phyloP scores from a whole-genome alignment of 2,797 vertebrate species.

The Tapirus indicus region DNA sequence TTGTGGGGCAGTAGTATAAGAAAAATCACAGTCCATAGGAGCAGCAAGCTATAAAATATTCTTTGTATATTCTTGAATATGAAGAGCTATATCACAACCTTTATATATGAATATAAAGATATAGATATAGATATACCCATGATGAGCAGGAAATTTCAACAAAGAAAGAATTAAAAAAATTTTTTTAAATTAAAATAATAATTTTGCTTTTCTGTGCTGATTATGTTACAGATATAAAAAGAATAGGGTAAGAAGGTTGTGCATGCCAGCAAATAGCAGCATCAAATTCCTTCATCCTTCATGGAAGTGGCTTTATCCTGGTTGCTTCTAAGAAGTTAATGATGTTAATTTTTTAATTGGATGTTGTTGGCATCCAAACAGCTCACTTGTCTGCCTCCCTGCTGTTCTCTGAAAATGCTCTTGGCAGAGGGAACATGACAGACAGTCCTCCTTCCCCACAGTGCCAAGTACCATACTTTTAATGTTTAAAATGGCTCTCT shows the following conservation, averaged over 20 bases:
- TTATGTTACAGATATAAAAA: neutral
- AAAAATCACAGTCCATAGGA: neutral
- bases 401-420: neutral
- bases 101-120: neutral
- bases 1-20: neutral
- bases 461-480: neutral
- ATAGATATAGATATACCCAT: neutral
- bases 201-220: neutral
- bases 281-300: neutral
- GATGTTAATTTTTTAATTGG: slow-evolving; percentile 48
- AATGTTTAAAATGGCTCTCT: neutral
- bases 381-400: neutral
- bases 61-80: neutral
- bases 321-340: neutral
- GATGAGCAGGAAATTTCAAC: neutral
- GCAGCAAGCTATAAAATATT: neutral
- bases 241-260: neutral
- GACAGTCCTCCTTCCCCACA: neutral
- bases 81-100: neutral
- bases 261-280: neutral
- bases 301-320: neutral
- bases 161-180: too few species aligned
- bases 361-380: neutral
- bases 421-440: neutral
- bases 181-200: too few species aligned